phyloP scores from a whole-genome alignment of 2,888 invertebrate genomes.

The Idaea dimidiata region DNA sequence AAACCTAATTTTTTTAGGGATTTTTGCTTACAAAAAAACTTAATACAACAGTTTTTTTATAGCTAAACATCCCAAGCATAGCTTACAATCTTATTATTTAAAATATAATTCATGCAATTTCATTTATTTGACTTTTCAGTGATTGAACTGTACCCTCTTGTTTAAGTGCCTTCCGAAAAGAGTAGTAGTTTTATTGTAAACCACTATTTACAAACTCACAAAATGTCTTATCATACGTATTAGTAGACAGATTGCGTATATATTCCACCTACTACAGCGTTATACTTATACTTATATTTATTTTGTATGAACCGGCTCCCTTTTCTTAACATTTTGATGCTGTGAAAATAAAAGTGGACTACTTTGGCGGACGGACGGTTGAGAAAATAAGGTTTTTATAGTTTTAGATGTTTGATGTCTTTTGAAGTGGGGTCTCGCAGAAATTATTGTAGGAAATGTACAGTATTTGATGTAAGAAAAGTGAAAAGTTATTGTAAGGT shows the following conservation, averaged over 20 bases:
- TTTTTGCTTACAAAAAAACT: too few relatives aligned
- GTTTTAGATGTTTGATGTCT: background rate
- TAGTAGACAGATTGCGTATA: background rate
- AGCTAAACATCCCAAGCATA: too few relatives aligned
- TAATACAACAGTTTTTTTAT: too few relatives aligned
- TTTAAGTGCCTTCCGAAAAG: too few relatives aligned
- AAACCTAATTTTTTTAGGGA: too few relatives aligned
- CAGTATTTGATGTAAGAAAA: constrained; percentile 7
- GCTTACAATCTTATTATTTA: too few relatives aligned
- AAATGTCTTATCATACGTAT: background rate
- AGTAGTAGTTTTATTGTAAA: too few relatives aligned
- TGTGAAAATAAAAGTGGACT: constrained; percentile 23
- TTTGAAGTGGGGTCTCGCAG: background rate
- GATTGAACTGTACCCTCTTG: too few relatives aligned
- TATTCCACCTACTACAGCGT: background rate
- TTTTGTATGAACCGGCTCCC: constrained; percentile 41
- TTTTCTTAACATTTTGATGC: constrained; percentile 32
- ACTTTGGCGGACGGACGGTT: constrained; percentile 16
- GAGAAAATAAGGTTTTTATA: constrained; percentile 8
- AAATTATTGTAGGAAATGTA: constrained; percentile 1
- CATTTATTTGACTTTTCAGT: too few relatives aligned
- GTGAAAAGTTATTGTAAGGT: too few relatives aligned
- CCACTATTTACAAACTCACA: background rate
- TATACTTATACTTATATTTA: constrained; percentile 63
- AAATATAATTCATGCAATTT: too few relatives aligned